These are phyloP conservation scores for Pyralis farinalis DNA, from an alignment of 2,888 invertebrate species.

Conservation along the genomic window DNA sequence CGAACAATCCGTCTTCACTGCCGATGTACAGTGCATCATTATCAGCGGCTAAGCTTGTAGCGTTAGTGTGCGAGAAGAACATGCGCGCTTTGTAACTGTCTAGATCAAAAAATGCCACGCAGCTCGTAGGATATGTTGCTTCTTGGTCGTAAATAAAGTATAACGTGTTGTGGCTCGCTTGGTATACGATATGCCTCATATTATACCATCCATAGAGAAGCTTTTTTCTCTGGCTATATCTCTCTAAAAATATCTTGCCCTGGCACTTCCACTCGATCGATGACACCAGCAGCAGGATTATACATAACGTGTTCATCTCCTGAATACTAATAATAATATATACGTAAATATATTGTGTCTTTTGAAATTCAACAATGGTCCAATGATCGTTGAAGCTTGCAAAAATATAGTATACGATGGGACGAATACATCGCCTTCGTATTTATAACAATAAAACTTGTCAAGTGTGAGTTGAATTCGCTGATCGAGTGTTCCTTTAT, in stretches of 20 bases:
- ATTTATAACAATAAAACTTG: too few species aligned
- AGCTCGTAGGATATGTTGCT: constrained; percentile 31
- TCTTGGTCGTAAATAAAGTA: constrained; percentile 65
- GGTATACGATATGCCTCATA: constrained; percentile 47
- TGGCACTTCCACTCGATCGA: constrained; percentile 39
- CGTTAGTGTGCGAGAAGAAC: constrained; percentile 57
- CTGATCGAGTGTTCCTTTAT: too few species aligned
- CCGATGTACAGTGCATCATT: constrained; percentile 57
- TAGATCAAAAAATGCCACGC: constrained; percentile 47
- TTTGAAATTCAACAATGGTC: too few species aligned
- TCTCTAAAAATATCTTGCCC: constrained; percentile 48
- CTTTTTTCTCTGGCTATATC: constrained; percentile 51
- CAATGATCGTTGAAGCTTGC: too few species aligned
- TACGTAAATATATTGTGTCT: neutral
- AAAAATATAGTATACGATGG: too few species aligned
- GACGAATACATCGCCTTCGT: too few species aligned
- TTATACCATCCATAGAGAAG: constrained; percentile 59
- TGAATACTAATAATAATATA: too few species aligned
- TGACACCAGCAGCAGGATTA: constrained; percentile 23
- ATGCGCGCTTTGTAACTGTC: constrained; percentile 36
- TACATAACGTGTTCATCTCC: constrained; percentile 31
- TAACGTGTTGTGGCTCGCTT: constrained; percentile 50
- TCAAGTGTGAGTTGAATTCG: too few species aligned
- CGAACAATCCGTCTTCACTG: constrained; percentile 53
- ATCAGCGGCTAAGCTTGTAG: constrained; percentile 56